A percentile compares a stretch with the other conserved stretches of the same genome.
phyloP scores from a whole-genome alignment of 2,888 invertebrate genomes.

The Caenorhabditis sp. region DNA sequence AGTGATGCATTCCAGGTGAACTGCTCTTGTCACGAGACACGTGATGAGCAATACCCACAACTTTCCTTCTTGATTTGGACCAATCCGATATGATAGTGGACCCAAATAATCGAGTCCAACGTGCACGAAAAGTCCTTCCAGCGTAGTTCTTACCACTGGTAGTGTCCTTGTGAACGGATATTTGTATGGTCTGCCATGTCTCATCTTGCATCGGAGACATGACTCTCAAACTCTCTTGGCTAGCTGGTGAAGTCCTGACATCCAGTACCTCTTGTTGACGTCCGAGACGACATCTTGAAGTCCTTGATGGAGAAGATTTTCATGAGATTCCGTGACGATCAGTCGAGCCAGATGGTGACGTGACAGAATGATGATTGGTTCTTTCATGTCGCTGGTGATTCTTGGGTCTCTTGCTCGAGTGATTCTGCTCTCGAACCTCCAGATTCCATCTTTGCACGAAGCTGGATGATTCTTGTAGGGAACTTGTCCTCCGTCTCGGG shows the following conservation, averaged over 20 bases:
- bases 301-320: conserved; percentile 1
- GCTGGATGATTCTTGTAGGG: neutral
- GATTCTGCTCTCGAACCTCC: conserved; percentile 3
- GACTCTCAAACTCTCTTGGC: neutral
- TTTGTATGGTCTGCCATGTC: conserved; percentile 12
- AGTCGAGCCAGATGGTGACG: neutral
- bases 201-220: conserved; percentile 22
- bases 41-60: conserved; percentile 80
- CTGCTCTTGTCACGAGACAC: conserved; percentile 82
- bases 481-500: neutral
- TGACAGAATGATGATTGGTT: conserved; percentile 8
- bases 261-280: conserved; percentile 31
- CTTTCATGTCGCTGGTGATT: neutral
- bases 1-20: conserved; percentile 64
- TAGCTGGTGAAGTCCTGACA: neutral
- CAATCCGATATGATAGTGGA: conserved; percentile 84
- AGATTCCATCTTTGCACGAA: neutral
- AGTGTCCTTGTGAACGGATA: conserved; percentile 1
- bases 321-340: conserved; percentile 1
- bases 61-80: neutral
- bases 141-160: neutral
- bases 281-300: conserved; percentile 3
- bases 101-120: conserved; percentile 83
- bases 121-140: conserved; percentile 78
- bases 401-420: neutral